These are phyloP conservation scores for Melieria picta DNA, from an alignment of 2,888 invertebrate genomes.

Conservation along the genomic window DNA sequence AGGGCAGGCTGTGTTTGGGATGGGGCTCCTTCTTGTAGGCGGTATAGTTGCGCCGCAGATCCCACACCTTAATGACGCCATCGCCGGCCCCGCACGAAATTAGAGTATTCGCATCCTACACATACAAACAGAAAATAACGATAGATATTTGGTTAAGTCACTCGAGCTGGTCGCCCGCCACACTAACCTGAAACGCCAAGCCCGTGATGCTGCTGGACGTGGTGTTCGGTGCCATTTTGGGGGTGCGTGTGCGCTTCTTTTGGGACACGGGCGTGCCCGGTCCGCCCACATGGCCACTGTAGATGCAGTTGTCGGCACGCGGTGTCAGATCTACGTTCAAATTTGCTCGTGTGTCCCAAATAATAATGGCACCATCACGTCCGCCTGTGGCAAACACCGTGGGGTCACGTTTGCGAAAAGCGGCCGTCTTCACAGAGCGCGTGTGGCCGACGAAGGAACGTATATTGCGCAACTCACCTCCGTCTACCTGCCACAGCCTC, in stretches of 20 bases:
- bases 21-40: conserved; percentile 75
- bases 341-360: conserved; percentile 82
- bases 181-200: conserved; percentile 77
- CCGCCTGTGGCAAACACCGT: conserved; percentile 88
- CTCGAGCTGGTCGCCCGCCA: neutral
- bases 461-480: conserved; percentile 66
- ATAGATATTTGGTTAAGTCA: neutral
- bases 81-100: conserved; percentile 89
- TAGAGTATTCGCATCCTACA: conserved; percentile 78
- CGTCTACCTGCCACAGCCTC: conserved; percentile 78
- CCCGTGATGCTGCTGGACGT: conserved; percentile 83
- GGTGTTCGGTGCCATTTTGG: conserved; percentile 65
- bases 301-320: conserved; percentile 78
- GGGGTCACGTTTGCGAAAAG: conserved; percentile 75
- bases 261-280: conserved; percentile 69
- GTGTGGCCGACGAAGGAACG: conserved; percentile 80
- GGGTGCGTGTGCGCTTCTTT: conserved; percentile 64
- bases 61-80: conserved; percentile 88
- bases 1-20: conserved; percentile 78
- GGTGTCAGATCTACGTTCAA: conserved; percentile 66
- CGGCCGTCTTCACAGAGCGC: conserved; percentile 84
- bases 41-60: conserved; percentile 83
- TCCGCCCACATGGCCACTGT: conserved; percentile 63
- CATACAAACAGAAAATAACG: conserved; percentile 4
- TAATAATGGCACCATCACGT: conserved; percentile 84